Percentiles rank a stretch among this genome's conserved stretches.
These are phyloP conservation scores for Limnephilus auricula DNA, from an alignment of 2,888 invertebrate genomes.

Conservation along the genomic window DNA sequence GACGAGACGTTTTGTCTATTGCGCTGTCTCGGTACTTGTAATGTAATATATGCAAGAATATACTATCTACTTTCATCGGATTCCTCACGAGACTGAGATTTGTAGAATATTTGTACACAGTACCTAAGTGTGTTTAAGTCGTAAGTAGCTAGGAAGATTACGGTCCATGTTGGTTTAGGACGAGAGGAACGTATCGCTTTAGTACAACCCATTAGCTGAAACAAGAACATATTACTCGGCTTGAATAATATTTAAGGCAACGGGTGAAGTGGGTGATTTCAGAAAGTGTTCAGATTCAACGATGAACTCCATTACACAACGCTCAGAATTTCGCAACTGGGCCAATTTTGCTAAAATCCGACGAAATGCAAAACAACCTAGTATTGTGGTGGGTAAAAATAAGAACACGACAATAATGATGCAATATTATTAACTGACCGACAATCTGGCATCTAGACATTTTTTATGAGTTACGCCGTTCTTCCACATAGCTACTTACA, in stretches of 20 bases:
- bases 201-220: slow-evolving; percentile 21
- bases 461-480: no score
- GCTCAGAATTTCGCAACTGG: neutral
- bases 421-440: no score
- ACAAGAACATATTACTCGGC: slow-evolving; percentile 25
- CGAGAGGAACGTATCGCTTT: slow-evolving; percentile 7
- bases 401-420: no score
- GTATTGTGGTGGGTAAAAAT: no score
- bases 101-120: slow-evolving; percentile 24
- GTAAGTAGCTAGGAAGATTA: neutral
- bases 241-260: slow-evolving; percentile 12
- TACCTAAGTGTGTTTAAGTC: neutral
- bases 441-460: no score
- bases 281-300: slow-evolving; percentile 2
- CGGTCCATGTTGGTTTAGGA: slow-evolving; percentile 19
- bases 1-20: neutral
- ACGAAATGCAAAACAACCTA: no score
- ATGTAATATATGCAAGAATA: neutral
- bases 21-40: neutral
- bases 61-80: neutral
- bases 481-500: no score
- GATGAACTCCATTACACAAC: neutral
- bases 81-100: slow-evolving; percentile 6
- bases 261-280: slow-evolving; percentile 7
- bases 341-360: no score